Base-by-base conservation (phyloP, 2,113 vertebrate genomes). In the Anhinga rufa region DNA sequence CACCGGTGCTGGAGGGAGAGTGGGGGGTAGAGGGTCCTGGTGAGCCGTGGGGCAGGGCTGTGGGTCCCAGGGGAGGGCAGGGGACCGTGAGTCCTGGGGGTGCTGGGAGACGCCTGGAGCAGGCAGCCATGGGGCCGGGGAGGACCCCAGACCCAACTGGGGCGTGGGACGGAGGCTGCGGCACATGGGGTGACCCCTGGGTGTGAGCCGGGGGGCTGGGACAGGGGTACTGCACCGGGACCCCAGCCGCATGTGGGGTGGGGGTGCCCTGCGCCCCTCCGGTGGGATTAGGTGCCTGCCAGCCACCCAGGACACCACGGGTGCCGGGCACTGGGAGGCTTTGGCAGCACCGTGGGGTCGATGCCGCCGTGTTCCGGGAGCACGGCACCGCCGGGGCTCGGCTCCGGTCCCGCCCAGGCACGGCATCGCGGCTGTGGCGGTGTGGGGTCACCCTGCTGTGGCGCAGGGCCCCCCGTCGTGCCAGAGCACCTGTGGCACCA, bases 321-420 rank as follows among this genome's bases (percentile, higher is more conserved):
- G 46, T 10, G 7, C 60, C 3, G 61, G 84, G 71, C 57, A 7
- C 46, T 61, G 46, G 70, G 93, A 93, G 51, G 88, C 81, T 94
- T 82, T 82, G 66, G 54, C 87, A 75, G 83, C 93, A 49, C 66
- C 22, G 11, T 4, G 19, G 71, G 18, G 31, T 72, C 31, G 28
- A n/a, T 38, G 62, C 28, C 7, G 2, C 74, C 17, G 34, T 19
- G n/a, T 69, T 49, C 80, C 4, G 21, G 55, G 61, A 54, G 17
- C 5, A 2, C 3, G 9, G n/a, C 76, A 34, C 57, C 2, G 4
- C 20, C 9, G 3, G 22, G 7, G 1, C 3, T 40, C 4, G 36
- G 52, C 77, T 74, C 60, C 10, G 2, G 31, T 51, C 26, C 54
- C 8, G 5, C 28, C 48, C 2, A 3, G 34, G 13, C 21, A 48